Base-by-base conservation (phyloP, 2,888 invertebrate species). In the Dysmachus trigonus region DNA sequence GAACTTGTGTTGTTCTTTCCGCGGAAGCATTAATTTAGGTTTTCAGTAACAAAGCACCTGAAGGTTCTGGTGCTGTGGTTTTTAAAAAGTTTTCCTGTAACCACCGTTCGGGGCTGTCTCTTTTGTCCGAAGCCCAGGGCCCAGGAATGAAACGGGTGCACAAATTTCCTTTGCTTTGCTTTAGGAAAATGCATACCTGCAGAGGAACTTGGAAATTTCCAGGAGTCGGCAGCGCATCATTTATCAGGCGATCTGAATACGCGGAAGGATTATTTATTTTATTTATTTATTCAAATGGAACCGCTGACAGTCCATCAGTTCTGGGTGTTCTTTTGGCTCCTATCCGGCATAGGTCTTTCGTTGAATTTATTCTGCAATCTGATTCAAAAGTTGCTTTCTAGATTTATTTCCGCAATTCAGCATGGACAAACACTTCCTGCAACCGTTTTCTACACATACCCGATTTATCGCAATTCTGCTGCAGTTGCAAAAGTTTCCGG, bases 221-320 rank as follows among this genome's bases (percentile, higher is more conserved):
- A 62, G 27, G 3, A 62, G 62, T 10, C 22, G 10, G 18, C 27
- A 62, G 62, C 27, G 10, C 62, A 22, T 2, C 62, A 62, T 62
- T 62, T 62, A 62, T 62, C 73, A n/a, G 73, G 18, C 15, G 15
- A 73, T 73, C 27, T 76, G 41, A 13, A 41, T 27, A 76, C n/a
- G 6, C 7, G 76, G 27, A 18, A 22, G 27, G 22, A 76, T 76
- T 76, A 76, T 76, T 41, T 38, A 38, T 41, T 76, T 35, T 76
- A 76, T 76, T 76, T 76, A 76, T 76, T 41, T 38, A 41, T 41
- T 38, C 38, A 76, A 76, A 76, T 41, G 76, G 76, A 76, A 76
- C 76, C 18, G 18, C 38, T 18, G 41, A 38, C 76, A 76, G 35
- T 76, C 22, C 76, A 38, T 76, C 76, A 76, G 27, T 73, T 76